These are phyloP conservation scores for Cyrtorhinus lividipennis DNA, from an alignment of 1,140 invertebrate genomes.

Conservation along the genomic window DNA sequence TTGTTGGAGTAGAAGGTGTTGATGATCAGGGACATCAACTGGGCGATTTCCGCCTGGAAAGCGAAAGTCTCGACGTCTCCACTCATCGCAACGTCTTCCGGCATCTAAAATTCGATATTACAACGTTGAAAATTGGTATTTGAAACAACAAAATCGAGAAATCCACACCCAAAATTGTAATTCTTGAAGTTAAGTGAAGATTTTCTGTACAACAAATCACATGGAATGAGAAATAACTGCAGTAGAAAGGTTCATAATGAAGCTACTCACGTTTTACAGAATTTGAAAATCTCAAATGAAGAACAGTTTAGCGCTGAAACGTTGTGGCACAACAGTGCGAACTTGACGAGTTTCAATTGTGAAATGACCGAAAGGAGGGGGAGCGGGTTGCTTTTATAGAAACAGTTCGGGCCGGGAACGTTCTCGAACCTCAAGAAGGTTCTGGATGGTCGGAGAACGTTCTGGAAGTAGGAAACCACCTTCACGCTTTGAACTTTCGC, in stretches of 20 bases:
- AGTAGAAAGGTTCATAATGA: too few relatives aligned
- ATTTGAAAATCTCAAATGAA: too few relatives aligned
- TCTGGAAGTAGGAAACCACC: background rate
- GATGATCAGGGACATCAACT: constrained; percentile 88
- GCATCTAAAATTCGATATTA: constrained; percentile 37
- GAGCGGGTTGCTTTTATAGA: background rate
- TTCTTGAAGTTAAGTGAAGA: too few relatives aligned
- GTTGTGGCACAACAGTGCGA: too few relatives aligned
- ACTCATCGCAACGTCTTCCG: constrained; percentile 38
- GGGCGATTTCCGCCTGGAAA: constrained; percentile 77
- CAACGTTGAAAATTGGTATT: background rate
- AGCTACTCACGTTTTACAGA: too few relatives aligned
- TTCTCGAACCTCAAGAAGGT: background rate
- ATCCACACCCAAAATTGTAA: too few relatives aligned
- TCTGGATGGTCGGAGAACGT: background rate
- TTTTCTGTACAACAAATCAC: too few relatives aligned
- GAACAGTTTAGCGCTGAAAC: too few relatives aligned
- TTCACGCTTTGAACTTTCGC: too few relatives aligned
- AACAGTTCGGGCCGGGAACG: background rate
- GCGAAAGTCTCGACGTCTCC: constrained; percentile 42
- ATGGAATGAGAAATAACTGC: too few relatives aligned
- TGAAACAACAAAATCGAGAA: background rate
- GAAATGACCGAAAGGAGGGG: background rate
- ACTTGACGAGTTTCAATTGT: background rate
- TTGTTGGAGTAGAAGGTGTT: constrained; percentile 99